Conservation (phyloP, 2,113 vertebrate genomes). For the Holacanthus passer region DNA sequence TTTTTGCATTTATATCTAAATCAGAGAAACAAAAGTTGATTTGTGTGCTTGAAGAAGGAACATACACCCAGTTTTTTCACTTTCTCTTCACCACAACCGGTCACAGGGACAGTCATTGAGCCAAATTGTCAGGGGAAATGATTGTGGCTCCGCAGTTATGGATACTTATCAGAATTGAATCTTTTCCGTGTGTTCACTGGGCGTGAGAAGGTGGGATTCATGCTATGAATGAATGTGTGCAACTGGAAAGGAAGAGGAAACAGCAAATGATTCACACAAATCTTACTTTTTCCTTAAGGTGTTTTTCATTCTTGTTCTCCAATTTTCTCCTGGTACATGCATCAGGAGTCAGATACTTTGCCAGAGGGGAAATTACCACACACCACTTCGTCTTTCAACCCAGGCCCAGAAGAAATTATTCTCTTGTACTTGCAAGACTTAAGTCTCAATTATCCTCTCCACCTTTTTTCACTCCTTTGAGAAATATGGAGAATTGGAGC, state of each 20-base stretch:
- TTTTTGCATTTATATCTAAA: background rate
- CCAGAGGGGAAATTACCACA: slow-evolving; percentile 47
- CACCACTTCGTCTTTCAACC: slow-evolving; percentile 41
- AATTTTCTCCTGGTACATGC: background rate
- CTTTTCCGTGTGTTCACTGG: background rate
- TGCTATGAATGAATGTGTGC: background rate
- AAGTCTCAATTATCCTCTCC: slow-evolving; percentile 18
- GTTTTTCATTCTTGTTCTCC: slow-evolving; percentile 10
- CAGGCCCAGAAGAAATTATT: slow-evolving; percentile 40
- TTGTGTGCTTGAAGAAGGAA: background rate
- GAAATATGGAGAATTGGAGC: slow-evolving; percentile 23
- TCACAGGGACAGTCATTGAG: background rate
- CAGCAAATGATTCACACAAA: background rate
- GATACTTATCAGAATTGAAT: slow-evolving; percentile 8
- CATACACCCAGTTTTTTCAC: slow-evolving; percentile 4
- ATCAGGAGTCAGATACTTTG: slow-evolving; percentile 15
- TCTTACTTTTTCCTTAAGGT: background rate
- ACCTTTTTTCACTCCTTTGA: slow-evolving; percentile 27
- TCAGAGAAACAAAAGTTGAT: background rate
- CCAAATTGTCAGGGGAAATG: slow-evolving; percentile 9
- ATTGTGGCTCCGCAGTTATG: background rate
- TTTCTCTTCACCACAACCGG: background rate
- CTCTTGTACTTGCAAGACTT: slow-evolving; percentile 35
- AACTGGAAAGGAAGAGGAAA: background rate
- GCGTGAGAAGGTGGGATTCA: background rate